phyloP scores from a whole-genome alignment of 1,140 invertebrate species.

The Lethrus apterus region DNA sequence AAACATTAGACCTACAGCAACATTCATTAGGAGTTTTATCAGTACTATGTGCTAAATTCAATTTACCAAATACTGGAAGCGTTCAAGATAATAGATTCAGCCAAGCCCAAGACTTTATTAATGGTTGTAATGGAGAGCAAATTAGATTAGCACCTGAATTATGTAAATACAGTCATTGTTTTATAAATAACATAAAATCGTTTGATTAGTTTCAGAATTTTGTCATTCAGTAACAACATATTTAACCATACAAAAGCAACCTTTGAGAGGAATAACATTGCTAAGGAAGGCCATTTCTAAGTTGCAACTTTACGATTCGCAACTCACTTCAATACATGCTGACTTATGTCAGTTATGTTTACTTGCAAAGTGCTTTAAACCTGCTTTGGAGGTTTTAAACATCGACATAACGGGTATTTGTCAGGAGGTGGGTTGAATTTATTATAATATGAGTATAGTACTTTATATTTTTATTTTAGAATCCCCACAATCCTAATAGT shows the following conservation, averaged over 20 bases:
- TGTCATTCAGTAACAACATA: conserved; percentile 76
- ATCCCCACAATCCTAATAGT: conserved; percentile 29
- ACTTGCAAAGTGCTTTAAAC: conserved; percentile 85
- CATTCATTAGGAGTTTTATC: conserved; percentile 81
- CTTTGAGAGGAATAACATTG: conserved; percentile 77
- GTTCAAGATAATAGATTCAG: conserved; percentile 37
- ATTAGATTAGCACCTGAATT: conserved; percentile 73
- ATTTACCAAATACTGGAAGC: conserved; percentile 39
- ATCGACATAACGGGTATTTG: conserved; percentile 88
- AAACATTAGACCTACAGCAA: conserved; percentile 81
- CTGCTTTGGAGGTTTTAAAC: conserved; percentile 82
- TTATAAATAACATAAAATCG: conserved; percentile 3
- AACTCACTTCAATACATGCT: conserved; percentile 88
- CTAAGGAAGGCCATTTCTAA: conserved; percentile 80
- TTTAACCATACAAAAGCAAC: conserved; percentile 67
- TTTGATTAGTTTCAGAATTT: conserved; percentile 71
- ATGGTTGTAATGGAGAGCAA: conserved; percentile 80
- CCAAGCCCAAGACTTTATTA: conserved; percentile 74
- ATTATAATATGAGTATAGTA: not conserved
- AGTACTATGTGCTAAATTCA: conserved; percentile 74
- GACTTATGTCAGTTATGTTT: conserved; percentile 90
- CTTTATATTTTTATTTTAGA: conserved; percentile 18
- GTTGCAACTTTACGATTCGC: conserved; percentile 77
- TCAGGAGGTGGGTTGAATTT: conserved; percentile 53
- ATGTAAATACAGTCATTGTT: conserved; percentile 57